Evolutionary conservation across 2,888 invertebrate genomes (phyloP).

Genomic region (Theodoxus fluviatilis): DNA sequence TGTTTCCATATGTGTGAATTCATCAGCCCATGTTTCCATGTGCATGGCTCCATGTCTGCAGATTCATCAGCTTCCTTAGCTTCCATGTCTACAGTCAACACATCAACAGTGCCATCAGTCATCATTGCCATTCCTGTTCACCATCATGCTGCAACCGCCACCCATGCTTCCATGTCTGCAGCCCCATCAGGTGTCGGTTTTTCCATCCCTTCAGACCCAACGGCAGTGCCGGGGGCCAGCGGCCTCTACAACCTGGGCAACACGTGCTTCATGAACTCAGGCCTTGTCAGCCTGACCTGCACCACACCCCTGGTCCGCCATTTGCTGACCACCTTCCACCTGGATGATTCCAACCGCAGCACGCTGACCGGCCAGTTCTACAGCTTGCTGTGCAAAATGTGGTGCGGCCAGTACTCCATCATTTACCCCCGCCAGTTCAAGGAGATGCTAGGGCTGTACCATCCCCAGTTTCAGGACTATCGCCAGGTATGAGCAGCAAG

Average conservation of each 20-base stretch:
- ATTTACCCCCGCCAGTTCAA: conserved; percentile 71
- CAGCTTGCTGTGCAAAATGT: conserved; percentile 69
- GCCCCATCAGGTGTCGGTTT: not conserved
- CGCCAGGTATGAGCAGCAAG: conserved; percentile 68
- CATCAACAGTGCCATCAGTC: no score
- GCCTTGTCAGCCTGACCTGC: conserved; percentile 82
- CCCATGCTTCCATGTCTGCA: not conserved
- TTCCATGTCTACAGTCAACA: no score
- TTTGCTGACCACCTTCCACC: conserved; percentile 65
- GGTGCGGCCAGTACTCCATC: conserved; percentile 70
- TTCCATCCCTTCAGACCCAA: conserved; percentile 39
- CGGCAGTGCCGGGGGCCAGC: conserved; percentile 68
- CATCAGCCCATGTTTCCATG: no score
- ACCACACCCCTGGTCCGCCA: conserved; percentile 71
- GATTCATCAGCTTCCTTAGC: no score
- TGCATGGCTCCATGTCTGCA: no score
- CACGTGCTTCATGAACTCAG: conserved; percentile 89
- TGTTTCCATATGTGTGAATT: no score
- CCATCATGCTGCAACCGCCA: no score
- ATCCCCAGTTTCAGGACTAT: conserved; percentile 73
- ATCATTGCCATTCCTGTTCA: no score
- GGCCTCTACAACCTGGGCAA: conserved; percentile 85
- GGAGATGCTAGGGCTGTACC: conserved; percentile 70
- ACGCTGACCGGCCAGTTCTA: conserved; percentile 70
- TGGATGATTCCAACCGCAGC: conserved; percentile 35